Conservation (phyloP, 2,113 vertebrate species). For the Phodopus roborovskii region DNA sequence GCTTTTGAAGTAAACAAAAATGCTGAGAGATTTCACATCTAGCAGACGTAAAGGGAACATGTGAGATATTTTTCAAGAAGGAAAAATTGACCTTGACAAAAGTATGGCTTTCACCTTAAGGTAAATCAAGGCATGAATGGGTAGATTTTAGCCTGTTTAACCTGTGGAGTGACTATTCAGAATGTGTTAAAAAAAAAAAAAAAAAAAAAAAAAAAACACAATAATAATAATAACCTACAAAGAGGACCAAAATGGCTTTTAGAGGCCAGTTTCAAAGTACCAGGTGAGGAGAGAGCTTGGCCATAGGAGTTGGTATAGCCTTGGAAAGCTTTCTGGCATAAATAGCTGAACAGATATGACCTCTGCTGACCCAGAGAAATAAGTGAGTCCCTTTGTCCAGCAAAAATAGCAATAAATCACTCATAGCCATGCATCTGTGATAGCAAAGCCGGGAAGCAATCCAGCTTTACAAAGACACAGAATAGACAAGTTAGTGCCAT, state of each 20-base stretch:
- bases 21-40: background rate
- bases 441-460: background rate
- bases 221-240: too few relatives aligned
- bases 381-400: background rate
- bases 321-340: background rate
- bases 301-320: background rate
- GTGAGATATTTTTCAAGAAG: background rate
- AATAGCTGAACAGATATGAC: background rate
- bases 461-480: background rate
- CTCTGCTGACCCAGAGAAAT: background rate
- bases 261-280: background rate
- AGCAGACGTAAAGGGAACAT: background rate
- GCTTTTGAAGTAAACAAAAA: background rate
- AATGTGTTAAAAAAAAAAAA: background rate
- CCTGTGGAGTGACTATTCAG: background rate
- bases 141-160: background rate
- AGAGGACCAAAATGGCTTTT: background rate
- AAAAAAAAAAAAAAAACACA: background rate
- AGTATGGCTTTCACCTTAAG: background rate
- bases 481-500: background rate
- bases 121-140: background rate
- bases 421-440: background rate
- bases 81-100: background rate
- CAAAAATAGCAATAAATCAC: accelerated
- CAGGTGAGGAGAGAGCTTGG: background rate